Evolutionary conservation across 2,113 vertebrate species (phyloP).

Genomic region (Gopherus evgoodei): DNA sequence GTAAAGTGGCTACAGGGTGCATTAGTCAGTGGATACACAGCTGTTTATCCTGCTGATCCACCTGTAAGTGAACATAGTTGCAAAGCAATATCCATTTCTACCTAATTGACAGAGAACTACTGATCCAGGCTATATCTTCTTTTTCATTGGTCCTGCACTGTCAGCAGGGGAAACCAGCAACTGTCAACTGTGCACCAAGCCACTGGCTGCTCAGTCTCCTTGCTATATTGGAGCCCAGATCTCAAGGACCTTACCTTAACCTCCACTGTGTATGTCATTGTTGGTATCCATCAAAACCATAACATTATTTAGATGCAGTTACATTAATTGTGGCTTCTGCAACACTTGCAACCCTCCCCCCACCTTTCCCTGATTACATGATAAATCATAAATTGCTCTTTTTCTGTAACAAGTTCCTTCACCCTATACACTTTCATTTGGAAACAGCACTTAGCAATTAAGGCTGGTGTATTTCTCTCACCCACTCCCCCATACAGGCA

Average conservation of each 20-base stretch:
- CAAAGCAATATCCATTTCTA: background rate
- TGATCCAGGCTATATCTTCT: background rate
- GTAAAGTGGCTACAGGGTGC: background rate
- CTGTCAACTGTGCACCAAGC: background rate
- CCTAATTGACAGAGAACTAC: background rate
- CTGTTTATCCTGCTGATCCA: background rate
- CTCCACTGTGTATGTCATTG: background rate
- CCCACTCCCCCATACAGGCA: background rate
- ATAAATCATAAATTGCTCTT: background rate
- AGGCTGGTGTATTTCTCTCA: background rate
- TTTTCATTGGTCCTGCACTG: background rate
- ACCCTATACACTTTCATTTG: background rate
- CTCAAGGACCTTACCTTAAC: background rate
- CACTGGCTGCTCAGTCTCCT: rapidly evolving
- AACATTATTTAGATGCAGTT: background rate
- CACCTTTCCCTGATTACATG: background rate
- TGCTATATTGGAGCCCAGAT: rapidly evolving
- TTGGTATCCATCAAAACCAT: rapidly evolving
- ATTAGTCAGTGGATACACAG: background rate
- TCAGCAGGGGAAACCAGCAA: background rate
- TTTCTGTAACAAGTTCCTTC: background rate
- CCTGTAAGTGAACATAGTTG: background rate
- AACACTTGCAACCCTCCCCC: background rate
- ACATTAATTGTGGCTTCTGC: background rate
- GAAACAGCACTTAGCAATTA: background rate